Evolutionary conservation across 1,140 invertebrate genomes (phyloP).

Genomic region (Nylanderia fulva): DNA sequence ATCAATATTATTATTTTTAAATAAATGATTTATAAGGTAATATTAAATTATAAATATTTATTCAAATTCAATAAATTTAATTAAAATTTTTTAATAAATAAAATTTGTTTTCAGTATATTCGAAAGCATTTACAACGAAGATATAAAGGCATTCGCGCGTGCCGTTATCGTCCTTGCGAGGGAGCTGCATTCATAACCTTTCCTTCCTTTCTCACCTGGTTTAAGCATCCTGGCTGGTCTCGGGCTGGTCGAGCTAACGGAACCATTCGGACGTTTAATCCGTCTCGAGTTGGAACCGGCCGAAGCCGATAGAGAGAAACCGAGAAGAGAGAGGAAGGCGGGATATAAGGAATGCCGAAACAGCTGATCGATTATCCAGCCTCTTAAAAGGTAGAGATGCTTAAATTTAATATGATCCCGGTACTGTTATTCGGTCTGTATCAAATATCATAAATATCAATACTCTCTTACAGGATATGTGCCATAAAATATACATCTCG

Average conservation of each 20-base stretch:
- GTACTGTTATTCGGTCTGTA: conserved; percentile 4
- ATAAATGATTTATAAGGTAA: too few relatives aligned
- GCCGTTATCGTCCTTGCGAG: conserved; percentile 43
- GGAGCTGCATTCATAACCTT: conserved; percentile 37
- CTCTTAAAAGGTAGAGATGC: neutral
- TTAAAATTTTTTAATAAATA: too few relatives aligned
- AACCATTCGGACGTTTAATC: conserved; percentile 68
- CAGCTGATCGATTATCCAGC: conserved; percentile 66
- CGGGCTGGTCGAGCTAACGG: conserved; percentile 73
- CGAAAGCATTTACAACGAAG: neutral
- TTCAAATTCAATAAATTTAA: too few relatives aligned
- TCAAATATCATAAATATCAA: conserved; percentile 1
- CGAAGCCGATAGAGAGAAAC: neutral
- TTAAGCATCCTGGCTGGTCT: conserved; percentile 40
- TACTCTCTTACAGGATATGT: neutral
- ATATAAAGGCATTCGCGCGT: neutral
- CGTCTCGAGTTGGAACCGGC: conserved; percentile 37
- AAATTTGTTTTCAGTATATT: too few relatives aligned
- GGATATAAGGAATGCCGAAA: conserved; percentile 57
- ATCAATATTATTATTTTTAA: too few relatives aligned
- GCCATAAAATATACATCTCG: conserved; percentile 12
- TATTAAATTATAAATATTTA: too few relatives aligned
- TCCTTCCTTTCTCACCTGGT: conserved; percentile 53
- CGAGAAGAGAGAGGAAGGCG: neutral
- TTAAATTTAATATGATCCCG: conserved; percentile 43